Evolutionary conservation across 2,113 vertebrate species (phyloP).

Genomic region (Aplodontia rufa): DNA sequence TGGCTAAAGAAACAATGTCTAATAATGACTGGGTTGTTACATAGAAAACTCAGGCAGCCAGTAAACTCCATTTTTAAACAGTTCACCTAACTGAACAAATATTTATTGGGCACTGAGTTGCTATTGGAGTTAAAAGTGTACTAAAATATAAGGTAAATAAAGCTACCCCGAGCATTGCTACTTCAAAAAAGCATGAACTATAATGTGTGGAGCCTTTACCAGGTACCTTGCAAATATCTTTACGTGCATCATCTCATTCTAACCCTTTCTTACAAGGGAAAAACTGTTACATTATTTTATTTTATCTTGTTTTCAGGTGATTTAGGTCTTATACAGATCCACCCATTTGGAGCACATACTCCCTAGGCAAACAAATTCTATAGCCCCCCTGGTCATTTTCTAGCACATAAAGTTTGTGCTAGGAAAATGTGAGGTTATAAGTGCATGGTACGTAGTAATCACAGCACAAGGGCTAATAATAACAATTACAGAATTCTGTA

Average conservation of each 20-base stretch:
- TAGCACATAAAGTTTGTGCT: not conserved
- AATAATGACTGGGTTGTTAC: not conserved
- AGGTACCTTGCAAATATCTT: not conserved
- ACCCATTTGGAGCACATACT: too few relatives aligned
- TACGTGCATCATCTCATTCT: not conserved
- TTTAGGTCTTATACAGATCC: not conserved
- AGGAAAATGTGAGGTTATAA: not conserved
- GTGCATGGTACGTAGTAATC: not conserved
- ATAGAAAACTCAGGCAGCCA: not conserved
- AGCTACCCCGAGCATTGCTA: not conserved
- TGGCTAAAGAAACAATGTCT: not conserved
- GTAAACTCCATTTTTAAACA: conserved; percentile 1
- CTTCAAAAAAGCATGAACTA: not conserved
- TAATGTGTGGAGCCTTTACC: not conserved
- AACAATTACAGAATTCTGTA: not conserved
- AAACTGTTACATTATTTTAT: not conserved
- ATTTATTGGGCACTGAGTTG: not conserved
- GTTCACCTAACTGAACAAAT: not conserved
- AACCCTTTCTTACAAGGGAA: not conserved
- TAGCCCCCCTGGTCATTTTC: not conserved
- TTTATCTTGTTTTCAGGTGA: not conserved
- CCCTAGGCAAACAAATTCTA: not conserved
- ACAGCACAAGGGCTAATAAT: not conserved
- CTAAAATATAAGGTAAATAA: not conserved
- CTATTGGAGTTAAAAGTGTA: not conserved